phyloP scores from a whole-genome alignment of 2,113 vertebrate genomes.

The Kryptolebias marmoratus region DNA sequence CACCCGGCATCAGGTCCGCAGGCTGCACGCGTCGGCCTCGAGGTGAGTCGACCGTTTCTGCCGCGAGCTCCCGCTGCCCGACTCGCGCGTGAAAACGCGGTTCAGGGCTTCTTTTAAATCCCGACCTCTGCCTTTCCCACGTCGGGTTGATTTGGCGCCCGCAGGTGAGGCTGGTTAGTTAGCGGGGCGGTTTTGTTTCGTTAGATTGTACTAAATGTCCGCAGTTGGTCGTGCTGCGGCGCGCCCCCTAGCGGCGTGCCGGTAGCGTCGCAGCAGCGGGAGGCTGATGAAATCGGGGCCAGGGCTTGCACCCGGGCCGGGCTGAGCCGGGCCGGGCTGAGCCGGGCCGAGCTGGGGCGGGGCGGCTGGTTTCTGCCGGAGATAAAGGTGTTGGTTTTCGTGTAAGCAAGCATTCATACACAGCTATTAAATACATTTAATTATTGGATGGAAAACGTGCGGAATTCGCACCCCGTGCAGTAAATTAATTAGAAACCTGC shows the following conservation, averaged over 20 bases:
- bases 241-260: constrained; percentile 68
- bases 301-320: constrained; percentile 57
- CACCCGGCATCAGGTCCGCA: constrained; percentile 70
- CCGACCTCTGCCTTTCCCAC: too few relatives aligned
- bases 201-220: constrained; percentile 30
- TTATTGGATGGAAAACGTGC: neutral
- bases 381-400: neutral
- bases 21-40: constrained; percentile 74
- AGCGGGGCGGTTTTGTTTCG: neutral
- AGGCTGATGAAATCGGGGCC: constrained; percentile 82
- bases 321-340: too few relatives aligned
- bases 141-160: accelerated
- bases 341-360: too few relatives aligned
- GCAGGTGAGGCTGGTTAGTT: neutral
- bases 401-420: neutral
- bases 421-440: neutral
- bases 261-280: constrained; percentile 53
- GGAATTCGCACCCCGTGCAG: constrained; percentile 4
- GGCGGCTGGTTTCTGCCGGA: constrained; percentile 24
- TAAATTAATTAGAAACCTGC: constrained; percentile 34
- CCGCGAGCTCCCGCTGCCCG: too few relatives aligned
- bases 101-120: neutral
- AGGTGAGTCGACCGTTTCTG: constrained; percentile 69
- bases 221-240: neutral
- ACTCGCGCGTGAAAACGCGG: neutral